Conservation (phyloP, 2,888 invertebrate species). For the Troilus luridus region DNA sequence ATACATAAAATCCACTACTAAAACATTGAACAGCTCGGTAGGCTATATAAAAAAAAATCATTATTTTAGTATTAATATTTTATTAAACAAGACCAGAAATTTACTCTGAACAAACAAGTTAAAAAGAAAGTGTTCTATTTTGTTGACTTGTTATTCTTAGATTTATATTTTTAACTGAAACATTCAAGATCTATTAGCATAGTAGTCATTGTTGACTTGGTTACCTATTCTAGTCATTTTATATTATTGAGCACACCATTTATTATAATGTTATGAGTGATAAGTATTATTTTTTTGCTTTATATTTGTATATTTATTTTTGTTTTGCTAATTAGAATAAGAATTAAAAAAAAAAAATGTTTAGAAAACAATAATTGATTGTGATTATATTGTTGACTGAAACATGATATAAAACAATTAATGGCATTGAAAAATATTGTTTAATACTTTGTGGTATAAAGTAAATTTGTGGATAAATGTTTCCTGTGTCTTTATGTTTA, state of each 20-base stretch:
- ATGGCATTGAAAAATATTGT: neutral
- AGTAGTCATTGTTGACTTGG: conserved; percentile 18
- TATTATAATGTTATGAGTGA: neutral
- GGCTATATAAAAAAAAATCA: conserved; percentile 24
- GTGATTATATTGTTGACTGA: conserved; percentile 30
- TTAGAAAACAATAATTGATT: conserved; percentile 28
- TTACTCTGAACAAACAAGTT: conserved; percentile 29
- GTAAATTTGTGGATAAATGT: neutral
- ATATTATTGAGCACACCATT: neutral
- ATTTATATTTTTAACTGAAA: conserved; percentile 42
- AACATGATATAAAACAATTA: neutral
- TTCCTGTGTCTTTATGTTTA: neutral
- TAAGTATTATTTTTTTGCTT: neutral
- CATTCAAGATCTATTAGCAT: conserved; percentile 19
- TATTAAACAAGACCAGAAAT: conserved; percentile 22
- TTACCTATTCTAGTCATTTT: conserved; percentile 45
- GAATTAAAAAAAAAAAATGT: neutral
- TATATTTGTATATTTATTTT: neutral
- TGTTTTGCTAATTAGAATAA: conserved; percentile 3
- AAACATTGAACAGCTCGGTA: conserved; percentile 33
- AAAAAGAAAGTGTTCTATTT: conserved; percentile 42
- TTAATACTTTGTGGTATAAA: neutral
- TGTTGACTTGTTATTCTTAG: conserved; percentile 36
- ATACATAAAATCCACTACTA: neutral
- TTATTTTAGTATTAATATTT: conserved; percentile 48